Evolutionary conservation across 2,113 vertebrate genomes (phyloP).

Genomic region (Balaeniceps rex): DNA sequence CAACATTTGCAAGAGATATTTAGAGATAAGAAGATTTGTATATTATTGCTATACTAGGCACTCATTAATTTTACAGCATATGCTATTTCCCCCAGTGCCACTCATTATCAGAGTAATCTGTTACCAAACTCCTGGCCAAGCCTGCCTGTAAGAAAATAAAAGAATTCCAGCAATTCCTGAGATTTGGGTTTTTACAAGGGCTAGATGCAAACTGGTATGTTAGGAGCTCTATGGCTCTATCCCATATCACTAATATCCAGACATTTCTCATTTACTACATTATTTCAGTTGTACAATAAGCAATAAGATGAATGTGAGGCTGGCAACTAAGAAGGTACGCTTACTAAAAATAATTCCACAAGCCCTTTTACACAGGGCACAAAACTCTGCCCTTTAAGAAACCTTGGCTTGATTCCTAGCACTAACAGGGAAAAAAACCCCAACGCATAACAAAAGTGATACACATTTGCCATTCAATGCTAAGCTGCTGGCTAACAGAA

Average conservation of each 20-base stretch:
- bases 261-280: neutral
- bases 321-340: neutral
- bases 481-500: neutral
- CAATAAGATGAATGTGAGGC: neutral
- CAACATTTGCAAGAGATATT: neutral
- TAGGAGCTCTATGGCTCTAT: neutral
- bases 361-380: neutral
- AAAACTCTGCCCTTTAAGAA: neutral
- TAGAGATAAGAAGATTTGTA: neutral
- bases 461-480: neutral
- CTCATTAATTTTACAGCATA: neutral
- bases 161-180: neutral
- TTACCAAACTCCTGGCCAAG: neutral
- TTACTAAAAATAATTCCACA: neutral
- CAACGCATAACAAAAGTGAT: neutral
- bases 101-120: neutral
- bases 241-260: neutral
- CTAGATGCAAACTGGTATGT: neutral
- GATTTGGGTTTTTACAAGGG: neutral
- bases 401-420: neutral
- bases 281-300: neutral
- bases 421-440: rapidly evolving
- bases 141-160: neutral
- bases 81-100: neutral
- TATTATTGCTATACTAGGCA: neutral